phyloP scores from a whole-genome alignment of 2,797 vertebrate species.

The Protosalanx chinensis region DNA sequence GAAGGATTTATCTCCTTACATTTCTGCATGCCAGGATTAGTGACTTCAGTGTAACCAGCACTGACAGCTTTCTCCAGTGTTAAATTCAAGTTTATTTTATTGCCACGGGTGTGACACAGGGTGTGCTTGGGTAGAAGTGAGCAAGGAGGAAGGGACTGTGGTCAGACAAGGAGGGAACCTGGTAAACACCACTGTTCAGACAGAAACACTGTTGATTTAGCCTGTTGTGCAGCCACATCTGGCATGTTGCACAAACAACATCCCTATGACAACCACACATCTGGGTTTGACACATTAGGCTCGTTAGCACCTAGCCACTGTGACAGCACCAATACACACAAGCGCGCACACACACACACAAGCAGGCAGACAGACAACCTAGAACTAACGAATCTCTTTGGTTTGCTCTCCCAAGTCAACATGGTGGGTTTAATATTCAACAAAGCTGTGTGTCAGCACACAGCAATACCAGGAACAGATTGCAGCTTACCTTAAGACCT shows the following conservation, averaged over 20 bases:
- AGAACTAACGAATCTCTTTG: too few relatives aligned
- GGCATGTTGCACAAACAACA: background rate
- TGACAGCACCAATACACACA: background rate
- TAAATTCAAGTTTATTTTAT: too few relatives aligned
- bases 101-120: conserved; percentile 11
- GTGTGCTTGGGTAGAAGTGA: background rate
- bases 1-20: conserved; percentile 8
- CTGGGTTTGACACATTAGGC: background rate
- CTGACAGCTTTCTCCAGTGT: too few relatives aligned
- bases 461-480: conserved; percentile 6
- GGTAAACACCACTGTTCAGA: background rate
- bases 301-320: background rate
- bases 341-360: background rate
- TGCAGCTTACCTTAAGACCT: conserved; percentile 85
- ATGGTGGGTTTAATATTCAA: too few relatives aligned
- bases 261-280: background rate
- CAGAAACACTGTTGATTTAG: conserved; percentile 1
- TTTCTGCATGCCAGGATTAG: conserved; percentile 44
- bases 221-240: background rate
- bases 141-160: background rate
- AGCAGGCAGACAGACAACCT: too few relatives aligned
- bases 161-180: background rate
- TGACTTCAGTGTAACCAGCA: conserved; percentile 4
- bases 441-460: background rate
- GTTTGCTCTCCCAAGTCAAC: too few relatives aligned